These are phyloP conservation scores for Carcharodon carcharias DNA, from an alignment of 2,797 vertebrate species.

Conservation along the genomic window DNA sequence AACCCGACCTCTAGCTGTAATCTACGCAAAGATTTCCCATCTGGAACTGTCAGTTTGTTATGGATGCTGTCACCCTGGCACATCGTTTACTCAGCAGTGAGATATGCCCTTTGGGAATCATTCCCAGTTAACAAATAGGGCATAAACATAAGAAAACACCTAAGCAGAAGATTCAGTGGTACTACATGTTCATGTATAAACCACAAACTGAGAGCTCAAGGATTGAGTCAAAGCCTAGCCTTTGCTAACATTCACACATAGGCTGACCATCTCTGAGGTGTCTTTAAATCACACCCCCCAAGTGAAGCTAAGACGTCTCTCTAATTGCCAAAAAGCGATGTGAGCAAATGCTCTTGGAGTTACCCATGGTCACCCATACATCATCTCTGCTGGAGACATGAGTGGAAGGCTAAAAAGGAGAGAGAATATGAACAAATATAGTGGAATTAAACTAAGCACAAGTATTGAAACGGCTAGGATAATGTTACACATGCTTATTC, in stretches of 20 bases:
- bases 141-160: neutral
- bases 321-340: neutral
- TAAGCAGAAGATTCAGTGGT: neutral
- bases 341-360: neutral
- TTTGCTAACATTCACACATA: neutral
- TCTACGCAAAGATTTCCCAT: neutral
- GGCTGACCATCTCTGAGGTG: neutral
- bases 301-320: neutral
- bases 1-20: neutral
- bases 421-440: neutral
- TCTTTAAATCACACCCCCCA: neutral
- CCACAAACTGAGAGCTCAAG: neutral
- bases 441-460: neutral
- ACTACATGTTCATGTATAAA: neutral
- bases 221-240: neutral
- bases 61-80: neutral
- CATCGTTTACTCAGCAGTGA: neutral
- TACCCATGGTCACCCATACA: neutral
- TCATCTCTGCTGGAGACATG: neutral
- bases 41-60: neutral
- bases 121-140: neutral
- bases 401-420: neutral
- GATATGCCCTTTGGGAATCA: neutral
- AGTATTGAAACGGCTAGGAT: neutral
- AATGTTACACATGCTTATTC: conserved; percentile 10